Base-by-base conservation (phyloP, 2,113 vertebrate species). In the Ptyas mucosa region DNA sequence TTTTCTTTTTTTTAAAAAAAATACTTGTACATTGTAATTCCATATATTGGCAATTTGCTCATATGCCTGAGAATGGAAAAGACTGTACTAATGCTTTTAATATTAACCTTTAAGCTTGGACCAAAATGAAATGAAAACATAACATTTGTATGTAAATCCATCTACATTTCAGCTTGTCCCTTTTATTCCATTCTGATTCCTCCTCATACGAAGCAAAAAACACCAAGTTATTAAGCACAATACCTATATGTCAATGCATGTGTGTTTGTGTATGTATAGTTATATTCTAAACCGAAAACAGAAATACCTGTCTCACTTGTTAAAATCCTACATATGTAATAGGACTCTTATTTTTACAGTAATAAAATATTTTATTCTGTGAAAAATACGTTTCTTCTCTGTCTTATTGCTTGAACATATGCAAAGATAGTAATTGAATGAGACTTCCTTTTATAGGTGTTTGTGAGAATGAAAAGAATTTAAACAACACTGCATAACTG, bases 41-140 rank as follows among this genome's bases (percentile, higher is more conserved):
- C 94, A 18, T 95, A 95, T 95, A 97, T 93, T 87, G 64, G 93
- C 93, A 95, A 96, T 97, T 96, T 96, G 93, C 94, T 96, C 91
- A 58, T 0, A 52, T 43, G 96, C 89, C 91, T 92, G 86, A 94
- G 91, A 96, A 94, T 96, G 94, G 88, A 93, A 95, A 18, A 96
- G 94, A 95, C 91, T 93, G 95, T 94, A 91, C 26, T 87, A 95
- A 94, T 94, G 93, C 75, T 96, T 97, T 96, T 92, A 96, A 95
- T 96, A 97, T 91, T 97, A 94, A 97, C 91, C 91, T 96, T 96
- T 95, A 96, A 94, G 88, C 92, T 97, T 93, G 29, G 90, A 91
- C 86, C 96, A 96, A 98, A 97, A 95, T 90, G 94, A 94, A 97
- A 96, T 94, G 94, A 96, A 97, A 97, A 96, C 39, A 92, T 61